These are phyloP conservation scores for Pica pica DNA, from an alignment of 2,113 vertebrate genomes.

Conservation along the genomic window DNA sequence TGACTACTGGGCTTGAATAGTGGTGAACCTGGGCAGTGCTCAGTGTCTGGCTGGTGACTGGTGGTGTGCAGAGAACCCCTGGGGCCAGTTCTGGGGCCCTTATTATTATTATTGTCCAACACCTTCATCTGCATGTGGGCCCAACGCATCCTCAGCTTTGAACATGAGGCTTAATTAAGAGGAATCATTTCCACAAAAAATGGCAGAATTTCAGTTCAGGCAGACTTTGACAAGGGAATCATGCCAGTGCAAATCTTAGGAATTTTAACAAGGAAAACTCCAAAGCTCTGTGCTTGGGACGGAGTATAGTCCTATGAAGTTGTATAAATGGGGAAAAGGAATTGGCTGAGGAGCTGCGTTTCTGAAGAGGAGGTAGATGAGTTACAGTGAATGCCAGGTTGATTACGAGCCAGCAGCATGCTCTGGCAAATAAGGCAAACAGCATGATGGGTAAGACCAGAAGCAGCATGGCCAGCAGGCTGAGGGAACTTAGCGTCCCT, in stretches of 20 bases:
- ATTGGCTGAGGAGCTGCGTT: background rate
- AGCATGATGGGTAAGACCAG: background rate
- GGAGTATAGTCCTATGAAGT: background rate
- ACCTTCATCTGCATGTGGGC: background rate
- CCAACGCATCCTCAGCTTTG: background rate
- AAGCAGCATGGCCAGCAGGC: background rate
- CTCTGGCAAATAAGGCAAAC: background rate
- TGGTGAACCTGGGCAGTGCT: background rate
- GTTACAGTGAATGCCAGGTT: background rate
- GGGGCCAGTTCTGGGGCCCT: background rate
- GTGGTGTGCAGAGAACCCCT: background rate
- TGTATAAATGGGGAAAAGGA: background rate
- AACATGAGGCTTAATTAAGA: background rate
- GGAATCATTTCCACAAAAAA: background rate
- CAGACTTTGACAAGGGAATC: background rate
- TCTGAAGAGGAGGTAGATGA: background rate
- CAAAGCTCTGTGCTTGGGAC: rapidly evolving
- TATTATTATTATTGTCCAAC: background rate
- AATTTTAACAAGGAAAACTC: background rate
- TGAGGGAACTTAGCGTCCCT: background rate
- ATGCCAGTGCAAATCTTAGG: background rate
- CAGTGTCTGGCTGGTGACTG: background rate
- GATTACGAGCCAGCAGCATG: background rate
- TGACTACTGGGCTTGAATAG: background rate
- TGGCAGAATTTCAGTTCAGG: background rate